These are phyloP conservation scores for Parasteatoda lunata DNA, from an alignment of 2,888 invertebrate genomes.

Conservation along the genomic window DNA sequence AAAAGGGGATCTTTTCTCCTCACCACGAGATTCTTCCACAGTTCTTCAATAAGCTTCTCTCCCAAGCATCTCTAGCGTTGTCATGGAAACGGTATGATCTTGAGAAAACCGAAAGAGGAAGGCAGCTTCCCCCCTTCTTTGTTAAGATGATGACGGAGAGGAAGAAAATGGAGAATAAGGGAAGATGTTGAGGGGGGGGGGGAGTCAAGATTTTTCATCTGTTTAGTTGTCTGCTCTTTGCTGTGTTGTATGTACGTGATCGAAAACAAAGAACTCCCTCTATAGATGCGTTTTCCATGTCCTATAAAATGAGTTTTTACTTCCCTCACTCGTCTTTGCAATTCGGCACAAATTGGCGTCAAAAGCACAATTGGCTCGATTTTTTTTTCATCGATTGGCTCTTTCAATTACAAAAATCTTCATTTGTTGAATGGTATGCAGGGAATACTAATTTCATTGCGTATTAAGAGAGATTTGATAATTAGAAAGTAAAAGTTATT, in stretches of 20 bases:
- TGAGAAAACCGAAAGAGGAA: conserved; percentile 2
- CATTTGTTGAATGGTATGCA: too few relatives aligned
- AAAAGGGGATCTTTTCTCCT: not conserved
- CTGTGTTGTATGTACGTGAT: conserved; percentile 60
- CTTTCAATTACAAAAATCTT: too few relatives aligned
- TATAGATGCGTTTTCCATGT: not conserved
- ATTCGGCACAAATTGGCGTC: not conserved
- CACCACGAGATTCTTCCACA: not conserved
- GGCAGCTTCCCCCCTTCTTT: conserved; percentile 14
- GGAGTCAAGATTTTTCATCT: conserved; percentile 36
- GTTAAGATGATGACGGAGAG: conserved; percentile 14
- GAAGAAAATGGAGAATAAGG: conserved; percentile 17
- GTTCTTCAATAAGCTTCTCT: conserved; percentile 7
- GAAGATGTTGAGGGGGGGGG: conserved; percentile 6
- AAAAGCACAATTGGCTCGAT: not conserved
- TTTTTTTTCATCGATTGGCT: too few relatives aligned
- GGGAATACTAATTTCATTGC: too few relatives aligned
- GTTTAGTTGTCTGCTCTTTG: conserved; percentile 24
- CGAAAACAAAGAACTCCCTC: conserved; percentile 27
- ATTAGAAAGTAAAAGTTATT: too few relatives aligned
- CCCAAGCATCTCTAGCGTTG: not conserved
- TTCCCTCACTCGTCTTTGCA: too few relatives aligned
- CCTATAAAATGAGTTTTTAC: not conserved
- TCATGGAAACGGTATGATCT: conserved; percentile 26
- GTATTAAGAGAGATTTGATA: too few relatives aligned